phyloP scores from a whole-genome alignment of 2,113 vertebrate genomes.

The Brienomyrus brachyistius region DNA sequence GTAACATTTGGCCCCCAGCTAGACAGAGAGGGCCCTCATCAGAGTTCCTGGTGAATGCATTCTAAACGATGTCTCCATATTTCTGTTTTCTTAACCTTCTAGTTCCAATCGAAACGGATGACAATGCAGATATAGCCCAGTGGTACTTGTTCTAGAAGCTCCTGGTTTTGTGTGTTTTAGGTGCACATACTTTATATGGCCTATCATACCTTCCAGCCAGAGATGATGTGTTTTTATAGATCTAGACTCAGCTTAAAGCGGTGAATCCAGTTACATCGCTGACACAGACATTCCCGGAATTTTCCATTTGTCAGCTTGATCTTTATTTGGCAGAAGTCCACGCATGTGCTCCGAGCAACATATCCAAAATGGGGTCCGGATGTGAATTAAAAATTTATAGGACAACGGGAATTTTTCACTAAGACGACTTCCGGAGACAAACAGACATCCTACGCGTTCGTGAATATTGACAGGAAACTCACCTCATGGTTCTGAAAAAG shows the following conservation, averaged over 20 bases:
- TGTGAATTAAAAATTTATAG: neutral
- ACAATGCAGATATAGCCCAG: neutral
- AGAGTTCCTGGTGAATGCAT: neutral
- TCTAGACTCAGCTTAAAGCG: neutral
- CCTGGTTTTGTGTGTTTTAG: neutral
- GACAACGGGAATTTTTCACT: neutral
- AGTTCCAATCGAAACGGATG: neutral
- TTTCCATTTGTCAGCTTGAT: neutral
- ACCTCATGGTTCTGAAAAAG: neutral
- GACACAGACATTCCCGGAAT: neutral
- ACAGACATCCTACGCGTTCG: neutral
- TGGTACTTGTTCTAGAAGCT: neutral
- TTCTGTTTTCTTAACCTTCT: neutral
- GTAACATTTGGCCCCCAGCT: neutral
- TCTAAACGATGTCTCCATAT: neutral
- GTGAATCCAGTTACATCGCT: neutral
- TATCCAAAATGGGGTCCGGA: neutral
- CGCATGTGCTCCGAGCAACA: neutral
- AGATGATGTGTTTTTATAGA: neutral
- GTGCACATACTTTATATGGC: neutral
- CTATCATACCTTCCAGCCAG: neutral
- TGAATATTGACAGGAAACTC: neutral
- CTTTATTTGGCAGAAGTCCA: neutral
- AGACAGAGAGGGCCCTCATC: neutral
- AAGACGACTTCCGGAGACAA: neutral